Percentiles rank a stretch among this genome's conserved stretches.
Conservation (phyloP, 2,797 vertebrate genomes). For the Anguilla megastoma region DNA sequence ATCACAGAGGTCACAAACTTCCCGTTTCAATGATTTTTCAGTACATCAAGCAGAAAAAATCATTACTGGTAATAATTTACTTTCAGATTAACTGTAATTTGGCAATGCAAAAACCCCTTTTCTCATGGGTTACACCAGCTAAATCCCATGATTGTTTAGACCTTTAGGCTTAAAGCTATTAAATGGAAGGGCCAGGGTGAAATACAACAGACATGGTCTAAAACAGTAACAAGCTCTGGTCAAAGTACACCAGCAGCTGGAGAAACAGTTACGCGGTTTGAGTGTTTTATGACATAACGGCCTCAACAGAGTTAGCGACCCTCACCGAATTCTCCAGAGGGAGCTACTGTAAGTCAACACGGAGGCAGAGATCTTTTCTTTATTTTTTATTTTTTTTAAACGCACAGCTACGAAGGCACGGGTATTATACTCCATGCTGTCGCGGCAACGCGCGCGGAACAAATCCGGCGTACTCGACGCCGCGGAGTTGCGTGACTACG, state of each 20-base stretch:
- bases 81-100: not conserved
- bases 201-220: slow-evolving; percentile 4
- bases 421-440: not conserved
- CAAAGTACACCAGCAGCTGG: not conserved
- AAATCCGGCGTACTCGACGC: not conserved
- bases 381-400: too few species aligned
- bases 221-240: not conserved
- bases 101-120: not conserved
- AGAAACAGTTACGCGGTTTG: not conserved
- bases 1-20: not conserved
- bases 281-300: slow-evolving; percentile 5
- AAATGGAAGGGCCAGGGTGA: not conserved
- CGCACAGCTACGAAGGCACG: not conserved
- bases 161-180: not conserved
- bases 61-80: not conserved
- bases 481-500: not conserved
- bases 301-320: not conserved
- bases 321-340: not conserved
- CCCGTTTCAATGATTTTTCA: not conserved
- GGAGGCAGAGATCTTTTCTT: not conserved
- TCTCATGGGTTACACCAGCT: not conserved
- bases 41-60: not conserved
- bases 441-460: not conserved
- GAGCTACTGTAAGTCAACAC: slow-evolving; percentile 1
- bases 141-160: not conserved